Base-by-base conservation (phyloP, 2,888 invertebrate species). In the Agrochola litura region DNA sequence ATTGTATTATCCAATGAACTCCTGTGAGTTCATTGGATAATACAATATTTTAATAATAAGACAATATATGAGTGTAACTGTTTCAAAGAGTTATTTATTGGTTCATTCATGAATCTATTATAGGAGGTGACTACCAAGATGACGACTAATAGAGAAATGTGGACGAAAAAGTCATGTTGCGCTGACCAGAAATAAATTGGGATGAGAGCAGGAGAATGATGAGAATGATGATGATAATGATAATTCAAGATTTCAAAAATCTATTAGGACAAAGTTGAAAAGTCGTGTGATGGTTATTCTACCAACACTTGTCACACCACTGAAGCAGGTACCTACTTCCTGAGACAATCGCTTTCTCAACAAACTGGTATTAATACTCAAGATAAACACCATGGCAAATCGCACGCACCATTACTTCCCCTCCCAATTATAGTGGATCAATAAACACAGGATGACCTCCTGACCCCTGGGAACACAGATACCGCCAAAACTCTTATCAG, bases 401-500 rank as follows among this genome's bases (percentile, higher is more conserved):
- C 14, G 8, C 54, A 68, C 67, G 0, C 52, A 60, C 37, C 52
- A 61, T 66, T 74, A 49, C 16, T 61, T 46, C 19, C 52, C 25
- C 37, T 76, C 30, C 41, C 54, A 56, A 68, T 64, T 14, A 60
- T 30, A 60, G 60, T 43, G 16, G 67, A 67, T 63, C 77, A 67
- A 82, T 69, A 49, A 66, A 12, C 52, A 65, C 43, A 60, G 52
- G 52, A 60, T 70, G 60, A 43, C 83, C 83, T 41, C 61, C 49
- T 77, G 56, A 83, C 61, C 80, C 49, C 61, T 49, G 41, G 30
- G 10, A 5, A 56, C 41, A 30, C 46, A 76, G 67, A 82, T 68
- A 56, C 60, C 58, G 68, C 58, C 54, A 22, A 43, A 58, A 63
- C 56, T 56, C 61, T 66, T 81, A 83, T 83, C 80, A 81, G 43